Conservation (phyloP, 2,113 vertebrate species). For the Lepus timidus region DNA sequence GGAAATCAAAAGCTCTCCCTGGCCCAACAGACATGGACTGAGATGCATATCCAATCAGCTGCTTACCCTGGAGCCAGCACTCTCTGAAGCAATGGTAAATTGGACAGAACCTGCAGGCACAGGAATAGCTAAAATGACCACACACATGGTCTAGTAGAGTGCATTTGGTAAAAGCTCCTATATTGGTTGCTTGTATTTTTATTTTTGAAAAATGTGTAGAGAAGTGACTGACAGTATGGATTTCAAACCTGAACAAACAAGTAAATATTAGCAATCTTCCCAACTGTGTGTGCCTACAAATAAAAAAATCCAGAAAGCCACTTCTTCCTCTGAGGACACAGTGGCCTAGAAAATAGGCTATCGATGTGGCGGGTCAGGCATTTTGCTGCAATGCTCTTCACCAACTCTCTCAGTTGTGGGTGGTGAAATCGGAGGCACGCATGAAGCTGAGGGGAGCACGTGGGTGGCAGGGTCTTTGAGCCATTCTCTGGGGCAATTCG, state of each 20-base stretch:
- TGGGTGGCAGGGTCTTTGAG: constrained; percentile 24
- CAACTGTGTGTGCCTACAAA: background rate
- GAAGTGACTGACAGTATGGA: background rate
- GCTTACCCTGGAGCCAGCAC: background rate
- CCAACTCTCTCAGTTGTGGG: fast-evolving
- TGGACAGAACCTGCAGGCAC: background rate
- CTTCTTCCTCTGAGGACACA: background rate
- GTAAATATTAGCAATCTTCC: background rate
- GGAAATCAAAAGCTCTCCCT: background rate
- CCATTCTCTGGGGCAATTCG: constrained; percentile 52
- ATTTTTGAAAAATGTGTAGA: background rate
- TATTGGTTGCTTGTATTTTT: background rate
- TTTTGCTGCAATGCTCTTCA: fast-evolving
- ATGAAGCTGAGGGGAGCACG: background rate
- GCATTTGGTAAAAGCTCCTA: background rate
- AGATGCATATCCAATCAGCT: background rate
- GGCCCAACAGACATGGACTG: background rate
- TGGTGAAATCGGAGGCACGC: background rate
- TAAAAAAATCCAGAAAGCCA: background rate
- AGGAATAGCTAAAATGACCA: fast-evolving
- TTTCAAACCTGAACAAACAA: constrained; percentile 7
- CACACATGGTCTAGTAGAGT: no score
- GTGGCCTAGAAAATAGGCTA: no score
- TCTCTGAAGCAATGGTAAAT: fast-evolving
- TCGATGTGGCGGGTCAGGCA: background rate